Evolutionary conservation across 2,113 vertebrate species (phyloP), one percentile per base, ranked within the genome.

Genomic region (Calyptomena viridis): DNA sequence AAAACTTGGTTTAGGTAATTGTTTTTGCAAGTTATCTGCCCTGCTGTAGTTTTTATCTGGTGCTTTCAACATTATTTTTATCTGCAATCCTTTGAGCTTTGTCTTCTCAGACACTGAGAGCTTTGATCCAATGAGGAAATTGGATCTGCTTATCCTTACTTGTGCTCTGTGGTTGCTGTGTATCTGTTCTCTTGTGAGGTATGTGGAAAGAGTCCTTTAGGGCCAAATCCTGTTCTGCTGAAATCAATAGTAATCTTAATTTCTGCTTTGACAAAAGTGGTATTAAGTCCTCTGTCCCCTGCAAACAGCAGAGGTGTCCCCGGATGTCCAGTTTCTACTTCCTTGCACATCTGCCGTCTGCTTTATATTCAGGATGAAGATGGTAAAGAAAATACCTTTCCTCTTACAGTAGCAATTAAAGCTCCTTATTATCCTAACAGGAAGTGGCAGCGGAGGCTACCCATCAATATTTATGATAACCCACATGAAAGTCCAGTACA

Each of bases 331-430:
- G 49, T 90, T 87, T 83, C 63, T 94, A 19, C 35, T 83, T 6
- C 81, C 27, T 67, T 68, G 53, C 35, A 14, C 35, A 19, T 7
- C 2, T 82, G 25, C 64, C 62, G 69, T 84, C 49, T 71, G 56
- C 66, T 93, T 89, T 66, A 27, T 66, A 60, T 73, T 82, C 75
- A 81, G 39, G 35, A 44, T 35, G 18, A 80, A 58, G 53, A 72
- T 23, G 66, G 62, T 74, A 63, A 71, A 55, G 78, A 89, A 93
- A 92, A 93, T 91, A 40, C 59, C 47, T 96, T 91, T 85, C 81
- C 37, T 94, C 91, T 87, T 71, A 83, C n/a, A 55, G 81, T 30
- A 71, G 82, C 67, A 84, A 74, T 79, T 91, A 79, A 81, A 87
- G 59, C 50, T 80, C 67, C 47, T 91, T 39, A 62, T 81, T 85